Percentiles rank a stretch among this genome's conserved stretches.
These are phyloP conservation scores for Phylloscopus collybita DNA, from an alignment of 2,797 vertebrate genomes.

Conservation along the genomic window DNA sequence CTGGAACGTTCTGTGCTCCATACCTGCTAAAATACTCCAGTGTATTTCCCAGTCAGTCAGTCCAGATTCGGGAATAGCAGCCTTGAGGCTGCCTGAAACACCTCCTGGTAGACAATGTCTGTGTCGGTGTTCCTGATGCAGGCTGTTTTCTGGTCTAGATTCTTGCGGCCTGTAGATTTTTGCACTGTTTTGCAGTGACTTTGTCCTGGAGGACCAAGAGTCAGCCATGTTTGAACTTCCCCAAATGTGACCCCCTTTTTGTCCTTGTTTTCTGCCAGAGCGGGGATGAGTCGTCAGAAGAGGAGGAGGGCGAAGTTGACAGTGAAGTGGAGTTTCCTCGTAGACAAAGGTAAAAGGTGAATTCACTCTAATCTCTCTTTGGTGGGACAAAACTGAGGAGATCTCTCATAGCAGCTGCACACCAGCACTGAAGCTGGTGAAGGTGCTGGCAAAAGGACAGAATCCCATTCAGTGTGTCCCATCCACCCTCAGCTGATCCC, in stretches of 20 bases:
- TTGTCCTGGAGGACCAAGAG: background rate
- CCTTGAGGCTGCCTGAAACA: background rate
- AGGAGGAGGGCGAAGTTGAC: conserved; percentile 98
- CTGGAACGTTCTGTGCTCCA: background rate
- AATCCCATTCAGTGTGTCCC: background rate
- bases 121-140: background rate
- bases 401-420: background rate
- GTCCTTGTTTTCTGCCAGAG: conserved; percentile 77
- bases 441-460: background rate
- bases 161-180: background rate
- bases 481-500: background rate
- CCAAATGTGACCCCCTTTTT: background rate
- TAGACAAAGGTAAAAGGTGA: conserved; percentile 89
- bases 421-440: background rate
- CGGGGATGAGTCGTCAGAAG: conserved; percentile 95
- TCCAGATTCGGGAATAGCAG: background rate
- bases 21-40: background rate
- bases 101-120: background rate
- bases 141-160: background rate
- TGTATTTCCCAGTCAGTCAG: background rate
- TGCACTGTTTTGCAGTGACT: background rate
- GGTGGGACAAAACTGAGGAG: background rate
- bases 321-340: conserved; percentile 99
- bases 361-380: background rate
- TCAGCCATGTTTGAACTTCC: background rate